A percentile compares a stretch with the other conserved stretches of the same genome.
Evolutionary conservation across 2,888 invertebrate genomes (phyloP).

Genomic region (Agrochola lychnidis): DNA sequence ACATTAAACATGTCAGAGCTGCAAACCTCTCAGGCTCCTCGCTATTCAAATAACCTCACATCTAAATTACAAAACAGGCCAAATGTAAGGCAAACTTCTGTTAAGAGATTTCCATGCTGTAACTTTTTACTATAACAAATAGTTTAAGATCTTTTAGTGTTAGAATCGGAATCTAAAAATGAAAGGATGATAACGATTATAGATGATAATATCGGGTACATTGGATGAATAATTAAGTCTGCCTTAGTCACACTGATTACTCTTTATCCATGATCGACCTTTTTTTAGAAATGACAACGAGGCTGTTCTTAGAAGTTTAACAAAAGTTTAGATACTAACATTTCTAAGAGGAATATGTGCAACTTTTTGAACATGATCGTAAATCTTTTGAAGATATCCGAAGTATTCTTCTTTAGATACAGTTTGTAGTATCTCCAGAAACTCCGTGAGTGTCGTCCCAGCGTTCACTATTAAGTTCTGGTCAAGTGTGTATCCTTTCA

Average conservation of each 20-base stretch:
- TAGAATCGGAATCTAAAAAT: background rate
- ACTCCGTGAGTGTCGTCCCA: conserved; percentile 88
- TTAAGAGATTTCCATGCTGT: conserved; percentile 29
- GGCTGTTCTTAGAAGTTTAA: background rate
- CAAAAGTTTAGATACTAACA: conserved; percentile 83
- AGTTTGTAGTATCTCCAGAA: conserved; percentile 84
- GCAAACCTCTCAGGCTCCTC: conserved; percentile 31
- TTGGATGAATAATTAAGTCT: too few species aligned
- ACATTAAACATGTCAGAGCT: conserved; percentile 42
- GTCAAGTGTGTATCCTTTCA: conserved; percentile 83
- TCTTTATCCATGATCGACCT: background rate
- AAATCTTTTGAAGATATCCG: conserved; percentile 90
- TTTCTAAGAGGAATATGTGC: conserved; percentile 93
- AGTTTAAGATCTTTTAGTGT: background rate
- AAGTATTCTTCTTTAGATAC: conserved; percentile 81
- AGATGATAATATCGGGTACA: background rate
- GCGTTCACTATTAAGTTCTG: conserved; percentile 89
- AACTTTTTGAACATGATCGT: conserved; percentile 91
- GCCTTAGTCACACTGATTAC: too few species aligned
- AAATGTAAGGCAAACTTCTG: conserved; percentile 47
- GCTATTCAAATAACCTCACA: conserved; percentile 43
- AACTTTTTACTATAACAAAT: conserved; percentile 22
- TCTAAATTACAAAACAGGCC: conserved; percentile 46
- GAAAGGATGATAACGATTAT: background rate
- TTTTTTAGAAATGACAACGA: background rate